Evolutionary conservation across 2,797 vertebrate genomes (phyloP), one percentile per base, ranked within the genome.

Genomic region (Crocodylus rhombifer): DNA sequence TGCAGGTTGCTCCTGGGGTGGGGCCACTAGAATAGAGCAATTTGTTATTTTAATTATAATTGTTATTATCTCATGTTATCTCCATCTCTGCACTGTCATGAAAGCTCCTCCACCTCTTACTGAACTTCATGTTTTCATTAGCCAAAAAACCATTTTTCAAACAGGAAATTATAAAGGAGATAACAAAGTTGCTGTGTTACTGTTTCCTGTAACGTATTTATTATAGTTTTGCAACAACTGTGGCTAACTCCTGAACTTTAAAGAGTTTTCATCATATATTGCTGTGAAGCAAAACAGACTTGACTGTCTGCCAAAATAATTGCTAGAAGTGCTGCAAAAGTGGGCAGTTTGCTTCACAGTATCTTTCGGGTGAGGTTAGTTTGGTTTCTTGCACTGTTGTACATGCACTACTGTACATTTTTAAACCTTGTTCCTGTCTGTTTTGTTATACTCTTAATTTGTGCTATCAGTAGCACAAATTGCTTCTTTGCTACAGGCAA

Each of bases 201-300:
- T 0, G 64, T 95, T 96, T 73, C 55, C 79, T 0, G 2, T 21
- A 71, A 91, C 5, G 12, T 61, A 86, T 61, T 79, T 95, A 28
- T 84, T 76, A 60, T 89, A 91, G 61, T 81, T 63, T 86, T 94
- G 23, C 64, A 86, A 67, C 93, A 28, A 9, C 84, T 96, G 96
- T 95, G 95, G 96, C 95, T 96, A 96, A 96, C 92, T 93, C 95
- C 93, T 71, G 76, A 57, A 17, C 76, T 93, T 84, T 79, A 57
- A 69, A 82, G 20, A 80, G 64, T 95, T 92, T 95, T 90, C 95
- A 86, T 81, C 94, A 91, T 7, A 65, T 0, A 0, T 3, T n/a
- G 15, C 2, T 91, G 69, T 96, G 94, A 92, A 81, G 95, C 92
- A 96, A 96, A 79, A 92, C 0, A 7, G 36, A 58, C 57, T 21